A percentile compares a stretch with the other conserved stretches of the same genome.
Evolutionary conservation across 2,113 vertebrate genomes (phyloP).

Genomic region (Motacilla tschutschensis): DNA sequence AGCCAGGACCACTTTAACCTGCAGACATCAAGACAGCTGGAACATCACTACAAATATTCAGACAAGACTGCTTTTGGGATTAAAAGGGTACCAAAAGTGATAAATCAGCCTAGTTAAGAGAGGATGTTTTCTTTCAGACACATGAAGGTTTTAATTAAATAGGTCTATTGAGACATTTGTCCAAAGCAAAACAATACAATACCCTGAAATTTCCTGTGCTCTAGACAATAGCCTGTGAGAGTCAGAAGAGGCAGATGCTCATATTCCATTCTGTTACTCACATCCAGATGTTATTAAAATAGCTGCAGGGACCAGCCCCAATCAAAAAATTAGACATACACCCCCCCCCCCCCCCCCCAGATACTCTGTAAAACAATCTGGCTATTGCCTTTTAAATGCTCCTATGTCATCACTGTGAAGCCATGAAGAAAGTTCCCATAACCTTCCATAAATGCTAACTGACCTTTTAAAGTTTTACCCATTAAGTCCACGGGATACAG

Average conservation of each 20-base stretch:
- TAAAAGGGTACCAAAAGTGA: constrained; percentile 10
- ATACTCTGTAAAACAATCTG: background rate
- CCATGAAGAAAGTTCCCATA: background rate
- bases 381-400: constrained; percentile 16
- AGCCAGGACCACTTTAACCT: constrained; percentile 2
- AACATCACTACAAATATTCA: constrained; percentile 1
- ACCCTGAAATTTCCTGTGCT: constrained; percentile 15
- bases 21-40: background rate
- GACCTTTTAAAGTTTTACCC: constrained; percentile 3
- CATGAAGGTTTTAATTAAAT: constrained; percentile 30
- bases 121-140: constrained; percentile 21
- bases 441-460: background rate
- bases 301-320: constrained; percentile 57
- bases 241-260: constrained; percentile 34
- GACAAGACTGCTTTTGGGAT: background rate
- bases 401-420: background rate
- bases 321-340: background rate
- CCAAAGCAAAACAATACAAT: constrained; percentile 22
- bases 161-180: constrained; percentile 36
- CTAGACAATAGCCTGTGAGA: constrained; percentile 10
- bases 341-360: background rate
- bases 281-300: constrained; percentile 42
- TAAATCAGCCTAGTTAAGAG: constrained; percentile 9
- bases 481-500: constrained; percentile 4
- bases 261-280: constrained; percentile 4